A percentile compares a stretch with the other conserved stretches of the same genome.
Evolutionary conservation across 2,888 invertebrate species (phyloP).

Genomic region (Lapara coniferarum): DNA sequence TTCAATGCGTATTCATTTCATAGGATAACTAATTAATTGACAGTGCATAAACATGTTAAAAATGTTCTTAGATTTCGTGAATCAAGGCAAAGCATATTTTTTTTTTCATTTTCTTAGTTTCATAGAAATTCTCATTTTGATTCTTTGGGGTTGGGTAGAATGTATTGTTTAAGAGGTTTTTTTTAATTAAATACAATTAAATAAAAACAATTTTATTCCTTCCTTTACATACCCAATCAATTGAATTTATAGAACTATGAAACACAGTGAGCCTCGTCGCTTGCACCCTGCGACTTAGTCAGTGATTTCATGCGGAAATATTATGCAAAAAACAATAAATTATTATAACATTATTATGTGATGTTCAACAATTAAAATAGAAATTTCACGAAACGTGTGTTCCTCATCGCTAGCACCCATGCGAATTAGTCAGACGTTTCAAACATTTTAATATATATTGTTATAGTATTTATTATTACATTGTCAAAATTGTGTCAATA

Average conservation of each 20-base stretch:
- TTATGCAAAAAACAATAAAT: slow-evolving; percentile 31
- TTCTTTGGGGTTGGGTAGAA: too few relatives aligned
- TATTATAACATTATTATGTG: slow-evolving; percentile 31
- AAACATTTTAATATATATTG: background rate
- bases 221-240: slow-evolving; percentile 59
- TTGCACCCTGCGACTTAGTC: slow-evolving; percentile 59
- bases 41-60: too few relatives aligned
- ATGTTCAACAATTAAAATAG: slow-evolving; percentile 25
- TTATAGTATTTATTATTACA: too few relatives aligned
- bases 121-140: too few relatives aligned
- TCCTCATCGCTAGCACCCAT: slow-evolving; percentile 67
- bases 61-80: too few relatives aligned
- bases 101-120: too few relatives aligned
- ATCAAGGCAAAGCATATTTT: too few relatives aligned
- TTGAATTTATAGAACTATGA: slow-evolving; percentile 41
- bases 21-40: too few relatives aligned
- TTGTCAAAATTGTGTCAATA: too few relatives aligned
- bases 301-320: slow-evolving; percentile 49
- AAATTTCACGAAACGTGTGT: slow-evolving; percentile 53
- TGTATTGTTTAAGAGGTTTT: too few relatives aligned
- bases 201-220: slow-evolving; percentile 75
- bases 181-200: slow-evolving; percentile 37
- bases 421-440: slow-evolving; percentile 64
- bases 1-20: too few relatives aligned
- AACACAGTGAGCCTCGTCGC: slow-evolving; percentile 54